Conservation (phyloP, 2,113 vertebrate species). For the zebrafish (Danio rerio) region GRCz12tu NC_133176.1:14555501-14556000, state of each 20-base stretch:
- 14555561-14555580: conserved; percentile 2
- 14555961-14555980: neutral
- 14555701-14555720: neutral
- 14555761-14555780: neutral
- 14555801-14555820: conserved; percentile 36
- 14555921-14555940: conserved; percentile 32
- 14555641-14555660: conserved; percentile 9
- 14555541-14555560: neutral
- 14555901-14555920: conserved; percentile 30
- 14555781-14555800: neutral
- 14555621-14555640: conserved; percentile 5
- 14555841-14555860: conserved; percentile 22
- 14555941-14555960: neutral
- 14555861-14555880: neutral
- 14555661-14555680: neutral
- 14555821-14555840: conserved; percentile 33
- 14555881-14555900: conserved; percentile 34
- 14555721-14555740: conserved; percentile 20
- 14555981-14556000: conserved; percentile 12
- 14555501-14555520: conserved; percentile 10
- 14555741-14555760: neutral
- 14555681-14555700: conserved; percentile 4
- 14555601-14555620: conserved; percentile 10
- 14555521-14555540: neutral
- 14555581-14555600: neutral